phyloP scores from a whole-genome alignment of 2,113 vertebrate genomes.

The Melanostigma gelatinosum region DNA sequence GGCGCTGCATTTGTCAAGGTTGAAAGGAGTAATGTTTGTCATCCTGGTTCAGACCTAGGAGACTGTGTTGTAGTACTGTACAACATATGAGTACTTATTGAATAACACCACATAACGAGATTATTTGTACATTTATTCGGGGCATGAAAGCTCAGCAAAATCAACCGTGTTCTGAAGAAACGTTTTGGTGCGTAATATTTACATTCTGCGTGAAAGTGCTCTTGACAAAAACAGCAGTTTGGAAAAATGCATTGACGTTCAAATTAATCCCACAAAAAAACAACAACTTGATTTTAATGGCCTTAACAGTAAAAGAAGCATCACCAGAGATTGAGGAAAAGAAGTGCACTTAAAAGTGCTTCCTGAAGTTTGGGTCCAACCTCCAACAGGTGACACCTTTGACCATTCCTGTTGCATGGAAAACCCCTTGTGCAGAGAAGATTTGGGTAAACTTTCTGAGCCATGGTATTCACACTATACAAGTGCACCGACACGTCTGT shows the following conservation, averaged over 20 bases:
- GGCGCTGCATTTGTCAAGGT: background rate
- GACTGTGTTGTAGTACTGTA: background rate
- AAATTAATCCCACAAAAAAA: too few species aligned
- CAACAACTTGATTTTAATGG: too few species aligned
- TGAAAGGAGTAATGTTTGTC: background rate
- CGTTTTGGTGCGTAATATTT: too few species aligned
- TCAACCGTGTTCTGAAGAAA: too few species aligned
- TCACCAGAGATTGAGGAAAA: background rate
- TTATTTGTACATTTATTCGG: too few species aligned
- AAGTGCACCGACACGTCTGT: background rate
- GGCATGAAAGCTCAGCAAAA: too few species aligned
- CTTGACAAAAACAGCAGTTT: too few species aligned
- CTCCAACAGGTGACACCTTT: background rate
- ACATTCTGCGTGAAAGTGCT: too few species aligned
- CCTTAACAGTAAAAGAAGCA: background rate
- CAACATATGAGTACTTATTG: background rate
- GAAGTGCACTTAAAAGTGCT: background rate
- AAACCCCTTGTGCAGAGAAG: background rate
- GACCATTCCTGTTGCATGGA: background rate
- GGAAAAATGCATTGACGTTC: too few species aligned
- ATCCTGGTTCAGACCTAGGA: background rate
- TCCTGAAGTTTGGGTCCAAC: background rate
- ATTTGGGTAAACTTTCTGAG: background rate
- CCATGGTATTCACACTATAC: background rate
- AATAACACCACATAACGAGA: background rate